Conservation (phyloP, 2,113 vertebrate species). For the Antigone vipio region DNA sequence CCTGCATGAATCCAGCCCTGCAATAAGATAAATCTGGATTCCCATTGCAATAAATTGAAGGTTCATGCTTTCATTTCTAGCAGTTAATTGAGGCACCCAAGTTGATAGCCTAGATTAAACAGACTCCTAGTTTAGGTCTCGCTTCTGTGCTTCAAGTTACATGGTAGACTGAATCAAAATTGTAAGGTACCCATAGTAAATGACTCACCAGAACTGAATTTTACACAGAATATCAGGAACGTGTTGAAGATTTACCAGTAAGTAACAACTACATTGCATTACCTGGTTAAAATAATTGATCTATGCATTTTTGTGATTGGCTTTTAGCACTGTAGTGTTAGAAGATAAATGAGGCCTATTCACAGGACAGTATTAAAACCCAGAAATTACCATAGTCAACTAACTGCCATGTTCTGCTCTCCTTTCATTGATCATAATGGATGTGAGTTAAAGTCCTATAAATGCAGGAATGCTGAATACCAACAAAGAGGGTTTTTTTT, state of each 20-base stretch:
- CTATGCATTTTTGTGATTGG: background rate
- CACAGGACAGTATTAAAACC: background rate
- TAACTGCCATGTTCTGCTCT: background rate
- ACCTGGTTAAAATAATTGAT: background rate
- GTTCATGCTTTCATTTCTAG: slow-evolving; percentile 22
- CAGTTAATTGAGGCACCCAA: slow-evolving; percentile 30
- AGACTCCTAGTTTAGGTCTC: slow-evolving; percentile 18
- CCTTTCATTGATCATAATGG: fast-evolving
- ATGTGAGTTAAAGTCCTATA: background rate
- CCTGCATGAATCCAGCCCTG: background rate
- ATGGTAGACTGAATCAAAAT: slow-evolving; percentile 37
- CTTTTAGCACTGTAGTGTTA: background rate
- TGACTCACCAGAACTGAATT: background rate
- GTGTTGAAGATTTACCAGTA: background rate
- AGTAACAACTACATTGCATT: background rate
- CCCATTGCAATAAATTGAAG: slow-evolving; percentile 2
- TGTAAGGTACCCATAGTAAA: background rate
- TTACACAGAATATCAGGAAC: background rate
- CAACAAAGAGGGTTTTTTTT: fast-evolving
- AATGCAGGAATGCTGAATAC: background rate
- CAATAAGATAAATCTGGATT: slow-evolving; percentile 19
- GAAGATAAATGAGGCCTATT: background rate
- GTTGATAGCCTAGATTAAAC: slow-evolving; percentile 36
- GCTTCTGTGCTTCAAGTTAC: background rate
- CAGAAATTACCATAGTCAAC: background rate